Base-by-base conservation (phyloP, 2,888 invertebrate genomes). In the Lasius fuliginosus region DNA sequence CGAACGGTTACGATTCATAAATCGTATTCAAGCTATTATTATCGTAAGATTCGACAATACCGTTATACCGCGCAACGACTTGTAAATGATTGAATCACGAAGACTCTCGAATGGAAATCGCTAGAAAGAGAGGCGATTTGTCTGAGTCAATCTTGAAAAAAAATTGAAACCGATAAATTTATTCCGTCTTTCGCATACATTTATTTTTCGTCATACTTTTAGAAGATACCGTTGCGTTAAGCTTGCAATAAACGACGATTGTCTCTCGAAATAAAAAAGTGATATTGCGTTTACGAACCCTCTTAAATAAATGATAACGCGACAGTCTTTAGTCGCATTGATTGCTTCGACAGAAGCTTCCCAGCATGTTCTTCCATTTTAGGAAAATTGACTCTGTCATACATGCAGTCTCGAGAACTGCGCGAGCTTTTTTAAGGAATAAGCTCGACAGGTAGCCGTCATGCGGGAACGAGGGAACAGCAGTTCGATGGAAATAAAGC, bases 11-110 rank as follows among this genome's bases (percentile, higher is more conserved):
- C 60, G 46, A 46, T n/a, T 62, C 60, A 81, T 81, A 81, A 81
- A 81, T 81, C 71, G 49, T 36, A 42, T 23, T 71, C 79, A 71
- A 18, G 60, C 71, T 71, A 71, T 81, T 81, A 81, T 81, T 81
- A 81, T 71, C 27, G 69, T 46, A 60, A 71, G 60, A 60, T 81
- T 81, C 71, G 79, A 71, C 71, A 71, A 71, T 62, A 69, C 79
- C 79, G 79, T 81, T 81, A 81, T 60, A 69, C n/a, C 76, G 53
- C 27, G 65, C 58, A 27, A 69, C 23, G 60, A 46, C 60, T 79
- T 23, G 42, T 33, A 69, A 36, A 46, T 12, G 79, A 81, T 81
- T 69, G 69, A 71, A 81, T 81, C 71, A 27, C 71, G 12, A 42
- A 71, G 36, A 12, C 60, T 27, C 60, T 69, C 12, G 60, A 71